Conservation (phyloP, 2,113 vertebrate species). For the Coturnix japonica region DNA sequence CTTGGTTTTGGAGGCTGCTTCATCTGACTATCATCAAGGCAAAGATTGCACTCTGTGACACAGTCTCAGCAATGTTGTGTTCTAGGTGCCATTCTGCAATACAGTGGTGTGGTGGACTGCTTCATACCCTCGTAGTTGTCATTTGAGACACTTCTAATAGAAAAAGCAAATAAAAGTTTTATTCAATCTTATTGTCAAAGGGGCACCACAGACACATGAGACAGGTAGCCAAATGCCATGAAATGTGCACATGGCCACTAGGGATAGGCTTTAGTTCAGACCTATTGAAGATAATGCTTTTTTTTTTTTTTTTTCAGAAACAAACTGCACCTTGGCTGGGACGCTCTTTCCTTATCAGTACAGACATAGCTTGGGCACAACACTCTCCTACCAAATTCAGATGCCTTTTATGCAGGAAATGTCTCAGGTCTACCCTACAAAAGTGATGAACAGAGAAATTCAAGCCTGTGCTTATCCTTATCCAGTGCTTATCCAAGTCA, state of each 20-base stretch:
- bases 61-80: neutral
- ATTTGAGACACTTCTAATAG: neutral
- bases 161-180: neutral
- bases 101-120: neutral
- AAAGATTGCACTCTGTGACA: neutral
- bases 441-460: neutral
- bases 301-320: neutral
- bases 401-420: neutral
- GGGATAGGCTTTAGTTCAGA: accelerated
- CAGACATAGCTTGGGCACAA: neutral
- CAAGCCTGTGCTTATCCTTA: neutral
- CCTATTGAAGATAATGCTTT: neutral
- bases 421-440: neutral
- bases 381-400: neutral
- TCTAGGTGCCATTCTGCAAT: neutral
- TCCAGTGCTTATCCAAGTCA: accelerated
- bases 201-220: neutral
- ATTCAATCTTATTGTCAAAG: neutral
- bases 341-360: neutral
- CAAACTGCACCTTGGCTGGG: neutral
- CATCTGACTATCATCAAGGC: neutral
- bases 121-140: neutral
- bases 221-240: neutral
- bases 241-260: accelerated
- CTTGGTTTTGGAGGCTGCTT: neutral